Percentiles rank a stretch among this genome's conserved stretches.
Evolutionary conservation across 2,113 vertebrate genomes (phyloP).

Genomic region (Chlorodrepanis virens): DNA sequence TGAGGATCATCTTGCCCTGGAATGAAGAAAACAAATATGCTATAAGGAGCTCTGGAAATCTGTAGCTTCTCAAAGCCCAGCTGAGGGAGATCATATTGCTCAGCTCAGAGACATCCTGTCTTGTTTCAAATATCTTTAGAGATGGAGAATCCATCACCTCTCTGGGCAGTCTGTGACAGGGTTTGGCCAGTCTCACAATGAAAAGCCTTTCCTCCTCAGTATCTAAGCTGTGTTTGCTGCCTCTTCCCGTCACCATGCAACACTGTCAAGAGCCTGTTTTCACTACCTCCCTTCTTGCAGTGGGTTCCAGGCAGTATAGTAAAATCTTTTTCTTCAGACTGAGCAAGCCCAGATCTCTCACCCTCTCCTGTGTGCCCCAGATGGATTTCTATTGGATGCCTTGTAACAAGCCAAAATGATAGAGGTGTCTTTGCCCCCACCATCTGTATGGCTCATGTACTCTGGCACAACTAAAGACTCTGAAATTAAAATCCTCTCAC

Average conservation of each 20-base stretch:
- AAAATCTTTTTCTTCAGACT: neutral
- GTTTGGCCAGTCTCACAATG: neutral
- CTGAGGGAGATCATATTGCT: neutral
- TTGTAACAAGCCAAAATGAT: neutral
- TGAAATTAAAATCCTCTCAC: neutral
- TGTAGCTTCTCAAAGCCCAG: neutral
- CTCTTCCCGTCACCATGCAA: neutral
- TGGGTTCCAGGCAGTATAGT: neutral
- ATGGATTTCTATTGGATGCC: neutral
- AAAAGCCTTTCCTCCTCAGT: neutral
- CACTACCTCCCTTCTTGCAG: rapidly evolving
- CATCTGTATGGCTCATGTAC: neutral
- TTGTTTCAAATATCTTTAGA: neutral
- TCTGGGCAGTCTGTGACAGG: neutral
- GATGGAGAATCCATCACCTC: neutral
- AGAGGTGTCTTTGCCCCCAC: neutral
- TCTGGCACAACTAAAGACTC: neutral
- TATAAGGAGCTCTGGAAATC: neutral
- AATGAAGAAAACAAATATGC: neutral
- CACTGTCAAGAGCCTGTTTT: neutral
- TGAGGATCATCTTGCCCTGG: neutral
- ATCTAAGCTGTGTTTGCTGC: neutral
- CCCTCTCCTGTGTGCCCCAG: neutral
- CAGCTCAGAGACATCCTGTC: neutral
- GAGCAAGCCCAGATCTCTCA: neutral